phyloP scores from a whole-genome alignment of 2,888 invertebrate species.

The Apocheima hispidaria region DNA sequence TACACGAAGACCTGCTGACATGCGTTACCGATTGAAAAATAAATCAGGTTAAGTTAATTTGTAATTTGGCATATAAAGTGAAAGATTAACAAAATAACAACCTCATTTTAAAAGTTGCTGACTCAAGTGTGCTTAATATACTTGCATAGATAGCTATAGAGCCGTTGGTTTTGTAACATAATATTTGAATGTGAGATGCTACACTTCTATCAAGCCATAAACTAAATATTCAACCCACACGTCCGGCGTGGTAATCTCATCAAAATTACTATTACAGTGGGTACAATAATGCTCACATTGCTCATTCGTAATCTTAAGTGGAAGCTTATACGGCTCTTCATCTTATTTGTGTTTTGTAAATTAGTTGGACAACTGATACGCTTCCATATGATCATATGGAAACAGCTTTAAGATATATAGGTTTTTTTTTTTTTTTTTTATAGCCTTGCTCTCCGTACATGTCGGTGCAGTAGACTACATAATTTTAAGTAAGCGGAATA shows the following conservation, averaged over 20 bases:
- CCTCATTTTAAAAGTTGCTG: no score
- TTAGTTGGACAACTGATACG: neutral
- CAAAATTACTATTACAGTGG: slow-evolving; percentile 14
- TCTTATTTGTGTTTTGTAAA: neutral
- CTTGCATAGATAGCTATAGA: neutral
- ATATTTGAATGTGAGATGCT: slow-evolving; percentile 4
- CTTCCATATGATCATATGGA: no score
- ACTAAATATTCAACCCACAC: slow-evolving; percentile 10
- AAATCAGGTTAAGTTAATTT: no score
- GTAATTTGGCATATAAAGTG: no score
- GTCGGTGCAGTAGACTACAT: no score
- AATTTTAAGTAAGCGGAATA: no score
- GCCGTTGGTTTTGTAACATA: neutral
- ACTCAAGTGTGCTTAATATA: neutral
- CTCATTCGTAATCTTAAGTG: neutral
- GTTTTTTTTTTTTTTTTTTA: no score
- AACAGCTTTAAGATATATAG: no score
- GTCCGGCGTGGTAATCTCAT: slow-evolving; percentile 22
- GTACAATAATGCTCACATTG: neutral
- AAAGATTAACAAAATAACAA: no score
- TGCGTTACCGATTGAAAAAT: no score
- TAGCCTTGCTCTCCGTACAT: no score
- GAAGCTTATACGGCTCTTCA: neutral
- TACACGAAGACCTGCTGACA: no score
- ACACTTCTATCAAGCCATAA: slow-evolving; percentile 9